Evolutionary conservation across 2,888 invertebrate species (phyloP), one percentile per base, ranked within the genome.

Genomic region (Zaprionus lineosus): DNA sequence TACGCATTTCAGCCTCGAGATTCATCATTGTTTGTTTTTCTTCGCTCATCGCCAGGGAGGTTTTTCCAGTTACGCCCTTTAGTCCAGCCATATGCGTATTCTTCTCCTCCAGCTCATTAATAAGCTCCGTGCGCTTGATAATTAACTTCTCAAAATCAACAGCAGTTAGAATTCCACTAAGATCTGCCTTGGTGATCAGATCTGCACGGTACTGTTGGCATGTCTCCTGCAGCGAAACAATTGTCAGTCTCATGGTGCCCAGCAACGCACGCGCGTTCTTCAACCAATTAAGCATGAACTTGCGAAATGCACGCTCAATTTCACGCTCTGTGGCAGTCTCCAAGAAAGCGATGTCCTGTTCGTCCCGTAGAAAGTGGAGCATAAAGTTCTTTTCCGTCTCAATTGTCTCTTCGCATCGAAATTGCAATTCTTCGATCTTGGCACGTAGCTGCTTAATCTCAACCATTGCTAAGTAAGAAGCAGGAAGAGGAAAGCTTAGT

Each of bases 61-160:
- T 92, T 34, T 85, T 88, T 50, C 91, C 92, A 1, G 91, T 91
- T 28, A 91, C 90, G 56, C 87, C 90, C 70, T 93, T 93, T 39
- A 92, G 72, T n/a, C 92, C 91, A 0, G 91, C 68, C 64, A 93
- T 86, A 68, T 91, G 89, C 0, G 65, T 70, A 65, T 90, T 91
- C 68, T 92, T 92, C 39, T 91, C 91, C 29, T 92, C 92, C 21
- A 93, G 90, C 34, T 90, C 88, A 58, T 89, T 88, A 6, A 89
- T 73, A 31, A 91, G 88, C 61, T 91, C 90, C 12, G 90, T 85
- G 63, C 92, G 92, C 72, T 92, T 91, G 31, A 93, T 93, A 37
- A 90, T 88, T 41, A 93, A 65, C 74, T 92, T 91, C 55, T 93
- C 91, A 68, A 93, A 93, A 78, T 93, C 93, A 2, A 92, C 90